Base-by-base conservation (phyloP, 1,140 invertebrate species). In the Maconellicoccus hirsutus region DNA sequence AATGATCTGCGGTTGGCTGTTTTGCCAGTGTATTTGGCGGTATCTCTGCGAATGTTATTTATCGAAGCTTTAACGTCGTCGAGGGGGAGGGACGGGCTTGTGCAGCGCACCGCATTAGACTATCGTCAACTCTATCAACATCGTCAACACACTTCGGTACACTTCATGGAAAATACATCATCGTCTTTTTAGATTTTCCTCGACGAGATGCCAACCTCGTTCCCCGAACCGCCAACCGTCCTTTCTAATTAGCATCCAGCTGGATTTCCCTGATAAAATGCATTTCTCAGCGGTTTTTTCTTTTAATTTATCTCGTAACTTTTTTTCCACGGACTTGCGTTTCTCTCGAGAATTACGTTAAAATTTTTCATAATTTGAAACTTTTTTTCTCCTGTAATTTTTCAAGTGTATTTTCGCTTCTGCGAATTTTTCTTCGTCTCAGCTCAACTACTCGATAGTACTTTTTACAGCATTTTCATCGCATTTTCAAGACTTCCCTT, bases 151-250 rank as follows among this genome's bases (percentile, higher is more conserved):
- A 52, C 42, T 38, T 38, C 33, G 33, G 33, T 38, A 7, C 33
- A 38, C 33, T 52, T 52, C 42, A 52, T 52, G 42, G 42, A 52
- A 52, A 52, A 52, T 52, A 52, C 42, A 52, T 52, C 42, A 52
- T 52, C 42, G 29, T 33, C 29, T 3, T 12, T 6, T 12, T 33
- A 12, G 3, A 33, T 33, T 12, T 33, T 33, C 29, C 29, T 33
- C n/a, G n/a, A n/a, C n/a, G n/a, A n/a, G n/a, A n/a, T n/a, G n/a
- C n/a, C n/a, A n/a, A n/a, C n/a, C n/a, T n/a, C n/a, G n/a, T n/a
- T n/a, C n/a, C n/a, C n/a, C n/a, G n/a, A n/a, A n/a, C n/a, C n/a
- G n/a, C n/a, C n/a, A n/a, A n/a, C n/a, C 42, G 6, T 52, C 42
- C 6, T 52, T 52, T 52, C 42, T 52, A 52, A 52, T 52, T 52